Base-by-base conservation (phyloP, 1,140 invertebrate genomes). In the Panagrolaimus sp. region DNA sequence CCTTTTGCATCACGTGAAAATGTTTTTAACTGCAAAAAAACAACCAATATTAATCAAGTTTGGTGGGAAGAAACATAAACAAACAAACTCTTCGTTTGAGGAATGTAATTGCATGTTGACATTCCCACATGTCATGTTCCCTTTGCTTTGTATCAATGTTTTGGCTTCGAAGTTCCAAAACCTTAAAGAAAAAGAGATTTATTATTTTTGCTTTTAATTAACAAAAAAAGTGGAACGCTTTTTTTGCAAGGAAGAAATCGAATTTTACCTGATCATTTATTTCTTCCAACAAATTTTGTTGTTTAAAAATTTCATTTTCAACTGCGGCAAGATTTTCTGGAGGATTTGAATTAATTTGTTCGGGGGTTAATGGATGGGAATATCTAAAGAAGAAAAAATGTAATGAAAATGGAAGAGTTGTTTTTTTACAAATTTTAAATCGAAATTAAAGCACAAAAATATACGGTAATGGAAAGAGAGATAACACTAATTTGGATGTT, bases 71-170 rank as follows among this genome's bases (percentile, higher is more conserved):
- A 45, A 24, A 43, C n/a, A n/a, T n/a, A n/a, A n/a, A n/a, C n/a
- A 67, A 74, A 14, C 71, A 62, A 10, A 72, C 72, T 24, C 75
- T 72, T 28, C 77, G 63, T 43, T 77, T 77, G 5, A 77, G 65
- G 15, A 65, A 43, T 14, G 76, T 77, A 38, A 78, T 78, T 38
- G 43, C 45, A 21, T 63, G 47, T 43, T 78, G 75, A 43, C 79
- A 71, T 26, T 77, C 69, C 76, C 76, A 78, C 44, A 77, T 68
- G 21, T 67, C 48, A 26, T 78, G 66, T 32, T 76, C 76, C 45
- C 76, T 74, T 43, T 38, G 21, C 15, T 46, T 63, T 38, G 44
- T 64, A 47, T 76, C 73, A 43, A 52, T 62, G 46, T 68, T 68
- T 17, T 67, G 62, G 45, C 38, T 43, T n/a, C 73, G 73, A 48